phyloP scores from a whole-genome alignment of 2,888 invertebrate species.

The Ennomos quercinarius region DNA sequence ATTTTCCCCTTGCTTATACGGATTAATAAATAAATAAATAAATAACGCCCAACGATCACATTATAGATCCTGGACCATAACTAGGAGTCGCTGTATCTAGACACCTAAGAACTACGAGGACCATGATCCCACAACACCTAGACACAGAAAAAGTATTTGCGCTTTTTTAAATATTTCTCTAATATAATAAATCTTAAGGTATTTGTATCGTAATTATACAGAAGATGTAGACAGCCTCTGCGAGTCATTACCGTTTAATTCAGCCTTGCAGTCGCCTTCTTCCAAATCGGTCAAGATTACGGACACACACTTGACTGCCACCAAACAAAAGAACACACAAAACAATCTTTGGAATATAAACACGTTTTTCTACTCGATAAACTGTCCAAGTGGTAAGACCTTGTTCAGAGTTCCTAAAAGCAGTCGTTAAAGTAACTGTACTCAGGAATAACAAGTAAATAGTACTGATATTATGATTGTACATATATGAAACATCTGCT shows the following conservation, averaged over 20 bases:
- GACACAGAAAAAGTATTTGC: no score
- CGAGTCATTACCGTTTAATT: no score
- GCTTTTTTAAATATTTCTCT: not conserved
- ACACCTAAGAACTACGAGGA: no score
- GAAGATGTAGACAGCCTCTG: no score
- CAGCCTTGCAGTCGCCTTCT: not conserved
- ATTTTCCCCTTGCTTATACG: no score
- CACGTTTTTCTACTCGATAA: slow-evolving; percentile 19
- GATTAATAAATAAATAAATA: no score
- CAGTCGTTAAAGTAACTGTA: slow-evolving; percentile 22
- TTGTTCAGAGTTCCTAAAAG: slow-evolving; percentile 14
- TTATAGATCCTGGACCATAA: no score
- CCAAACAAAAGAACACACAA: slow-evolving; percentile 27
- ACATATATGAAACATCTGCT: slow-evolving; percentile 38
- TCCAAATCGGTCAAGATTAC: slow-evolving; percentile 23
- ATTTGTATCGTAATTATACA: not conserved
- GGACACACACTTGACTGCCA: slow-evolving; percentile 4
- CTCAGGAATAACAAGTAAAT: slow-evolving; percentile 17
- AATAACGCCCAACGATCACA: no score
- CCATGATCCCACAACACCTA: no score
- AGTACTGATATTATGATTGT: slow-evolving; percentile 3
- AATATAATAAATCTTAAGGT: not conserved
- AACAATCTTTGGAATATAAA: slow-evolving; percentile 19
- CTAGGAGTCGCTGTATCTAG: no score
- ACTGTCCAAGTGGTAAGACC: slow-evolving; percentile 15